These are phyloP conservation scores for Pogonognathellus flavescens DNA, from an alignment of 1,140 invertebrate genomes.

Conservation along the genomic window DNA sequence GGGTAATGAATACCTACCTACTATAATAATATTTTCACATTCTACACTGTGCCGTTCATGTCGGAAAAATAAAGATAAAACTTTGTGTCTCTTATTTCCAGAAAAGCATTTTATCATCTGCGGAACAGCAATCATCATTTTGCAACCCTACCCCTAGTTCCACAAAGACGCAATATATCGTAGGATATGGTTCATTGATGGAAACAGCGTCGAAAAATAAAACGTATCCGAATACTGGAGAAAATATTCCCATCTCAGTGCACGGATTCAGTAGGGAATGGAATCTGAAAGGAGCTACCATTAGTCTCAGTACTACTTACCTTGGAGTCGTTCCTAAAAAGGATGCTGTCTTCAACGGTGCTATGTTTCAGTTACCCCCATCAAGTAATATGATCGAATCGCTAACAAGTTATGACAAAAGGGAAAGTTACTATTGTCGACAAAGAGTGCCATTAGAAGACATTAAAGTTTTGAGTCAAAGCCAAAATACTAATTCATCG, in stretches of 20 bases:
- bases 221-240: slow-evolving; percentile 55
- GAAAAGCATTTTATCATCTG: neutral
- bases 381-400: slow-evolving; percentile 8
- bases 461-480: neutral
- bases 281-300: slow-evolving; percentile 41
- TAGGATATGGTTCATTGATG: slow-evolving; percentile 62
- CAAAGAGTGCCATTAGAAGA: slow-evolving; percentile 29
- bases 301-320: slow-evolving; percentile 51
- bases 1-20: too few relatives aligned
- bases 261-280: slow-evolving; percentile 50
- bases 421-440: slow-evolving; percentile 55
- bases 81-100: neutral
- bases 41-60: too few relatives aligned
- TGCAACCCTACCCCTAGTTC: slow-evolving; percentile 20
- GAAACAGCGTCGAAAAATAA: slow-evolving; percentile 48
- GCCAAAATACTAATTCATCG: neutral
- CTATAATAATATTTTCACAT: too few relatives aligned
- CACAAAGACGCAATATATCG: slow-evolving; percentile 40
- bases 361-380: slow-evolving; percentile 41
- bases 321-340: slow-evolving; percentile 37
- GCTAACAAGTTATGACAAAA: slow-evolving; percentile 41
- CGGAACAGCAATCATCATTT: neutral
- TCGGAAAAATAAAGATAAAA: too few relatives aligned
- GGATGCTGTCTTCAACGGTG: slow-evolving; percentile 41
- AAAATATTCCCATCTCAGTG: slow-evolving; percentile 51